Evolutionary conservation across 1,140 invertebrate species (phyloP), one percentile per base, ranked within the genome.

Genomic region (Oncopodura yosiiana): DNA sequence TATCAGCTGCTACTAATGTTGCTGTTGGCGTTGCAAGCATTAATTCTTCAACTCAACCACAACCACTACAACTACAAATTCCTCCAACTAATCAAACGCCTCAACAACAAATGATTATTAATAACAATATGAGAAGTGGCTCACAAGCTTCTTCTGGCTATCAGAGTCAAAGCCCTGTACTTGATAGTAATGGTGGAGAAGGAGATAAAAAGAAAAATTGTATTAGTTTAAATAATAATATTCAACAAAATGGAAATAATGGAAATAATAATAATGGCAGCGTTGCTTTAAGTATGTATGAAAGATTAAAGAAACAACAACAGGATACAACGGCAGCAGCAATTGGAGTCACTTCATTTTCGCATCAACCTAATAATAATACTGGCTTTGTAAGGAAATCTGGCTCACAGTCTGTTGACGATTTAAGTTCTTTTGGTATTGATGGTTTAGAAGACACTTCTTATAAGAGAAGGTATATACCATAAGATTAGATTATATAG

Each of bases 51-150:
- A n/a, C 16, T 26, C 41, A 23, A 21, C 39, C 51, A 36, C 41
- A 46, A 5, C 56, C 53, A 5, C 54, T 65, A n/a, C 60, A 62
- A 21, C 26, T 62, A 19, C 58, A 60, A 46, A 64, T 62, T 48
- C 60, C 60, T 11, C 3, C 64, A 69, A 27, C 69, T 68, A 41
- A 68, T 70, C 32, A 65, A 69, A 92, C 91, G 73, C 87, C 87
- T 2, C 81, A 88, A 39, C 91, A 90, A 68, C 67, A 70, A 45
- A 62, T 69, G 44, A 56, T 61, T 14, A 52, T 53, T 6, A 58
- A 56, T 39, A n/a, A n/a, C n/a, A 63, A 59, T 38, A 37, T 48
- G 21, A 34, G 56, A 18, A 49, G 59, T 4, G 62, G 60, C 3
- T 57, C 57, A 6, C 60, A 64, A 38, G 57, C 62, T 1, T 60